Evolutionary conservation across 2,113 vertebrate genomes (phyloP).

Genomic region (Emydocephalus ijimae): DNA sequence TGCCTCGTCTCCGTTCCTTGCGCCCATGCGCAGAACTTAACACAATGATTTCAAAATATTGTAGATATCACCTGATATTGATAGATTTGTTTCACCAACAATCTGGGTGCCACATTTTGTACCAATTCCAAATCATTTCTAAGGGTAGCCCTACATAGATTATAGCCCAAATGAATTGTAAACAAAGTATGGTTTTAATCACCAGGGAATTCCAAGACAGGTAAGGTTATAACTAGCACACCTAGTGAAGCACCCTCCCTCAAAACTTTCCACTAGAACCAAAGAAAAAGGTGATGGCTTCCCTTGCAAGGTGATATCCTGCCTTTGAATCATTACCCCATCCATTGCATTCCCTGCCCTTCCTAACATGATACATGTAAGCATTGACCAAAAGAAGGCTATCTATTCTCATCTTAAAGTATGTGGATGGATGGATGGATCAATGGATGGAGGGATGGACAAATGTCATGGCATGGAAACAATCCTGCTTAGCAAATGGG

Average conservation of each 20-base stretch:
- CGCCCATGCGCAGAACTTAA: no score
- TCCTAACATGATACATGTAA: not conserved
- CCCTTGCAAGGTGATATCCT: not conserved
- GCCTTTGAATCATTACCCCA: not conserved
- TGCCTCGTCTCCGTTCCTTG: no score
- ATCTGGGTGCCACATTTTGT: not conserved
- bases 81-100: not conserved
- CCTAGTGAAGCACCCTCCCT: not conserved
- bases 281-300: not conserved
- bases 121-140: not conserved
- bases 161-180: not conserved
- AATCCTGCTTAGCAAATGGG: slow-evolving; percentile 3
- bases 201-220: not conserved
- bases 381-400: not conserved
- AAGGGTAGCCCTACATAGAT: not conserved
- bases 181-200: not conserved
- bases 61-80: no score
- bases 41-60: no score
- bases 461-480: not conserved
- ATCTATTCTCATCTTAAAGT: not conserved
- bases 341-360: not conserved
- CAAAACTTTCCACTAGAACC: not conserved
- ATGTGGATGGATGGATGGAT: not conserved
- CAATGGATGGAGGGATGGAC: not conserved
- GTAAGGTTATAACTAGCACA: not conserved